Conservation (phyloP, 2,888 invertebrate species). For the Mantis religiosa region DNA sequence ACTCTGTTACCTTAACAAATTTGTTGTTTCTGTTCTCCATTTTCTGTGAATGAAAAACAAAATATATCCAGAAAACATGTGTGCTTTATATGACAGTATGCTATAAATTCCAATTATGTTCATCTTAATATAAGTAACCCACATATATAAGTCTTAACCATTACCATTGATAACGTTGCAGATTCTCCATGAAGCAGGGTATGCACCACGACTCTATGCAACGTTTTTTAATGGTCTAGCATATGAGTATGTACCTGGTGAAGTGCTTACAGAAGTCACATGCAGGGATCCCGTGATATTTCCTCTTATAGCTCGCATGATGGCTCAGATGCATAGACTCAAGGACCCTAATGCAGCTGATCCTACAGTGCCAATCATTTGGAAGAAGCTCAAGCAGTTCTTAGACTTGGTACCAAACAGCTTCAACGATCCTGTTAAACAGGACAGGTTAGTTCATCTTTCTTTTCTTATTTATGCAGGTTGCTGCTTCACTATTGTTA, state of each 20-base stretch:
- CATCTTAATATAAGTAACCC: too few species aligned
- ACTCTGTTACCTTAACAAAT: too few species aligned
- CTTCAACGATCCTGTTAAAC: slow-evolving; percentile 62
- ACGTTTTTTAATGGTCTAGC: slow-evolving; percentile 91
- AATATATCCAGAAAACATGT: too few species aligned
- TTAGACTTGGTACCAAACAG: slow-evolving; percentile 67
- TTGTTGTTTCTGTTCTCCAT: too few species aligned
- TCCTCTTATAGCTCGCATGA: slow-evolving; percentile 69
- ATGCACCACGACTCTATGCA: slow-evolving; percentile 84
- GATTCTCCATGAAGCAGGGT: slow-evolving; percentile 65
- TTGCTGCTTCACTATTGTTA: too few species aligned
- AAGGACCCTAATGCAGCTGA: slow-evolving; percentile 36
- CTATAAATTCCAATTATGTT: too few species aligned
- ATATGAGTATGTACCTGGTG: slow-evolving; percentile 83
- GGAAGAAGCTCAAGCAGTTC: slow-evolving; percentile 73
- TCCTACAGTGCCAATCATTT: slow-evolving; percentile 57
- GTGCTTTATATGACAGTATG: too few species aligned
- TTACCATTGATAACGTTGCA: slow-evolving; percentile 33
- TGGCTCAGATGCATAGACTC: slow-evolving; percentile 80
- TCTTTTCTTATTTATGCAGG: neutral
- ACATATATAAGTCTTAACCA: neutral
- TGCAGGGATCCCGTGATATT: slow-evolving; percentile 64
- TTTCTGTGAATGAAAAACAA: too few species aligned
- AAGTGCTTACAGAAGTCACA: slow-evolving; percentile 62
- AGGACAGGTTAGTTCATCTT: slow-evolving; percentile 55